Percentiles rank a stretch among this genome's conserved stretches.
Evolutionary conservation across 1,140 invertebrate genomes (phyloP).

Genomic region (Zaprionus inermis): DNA sequence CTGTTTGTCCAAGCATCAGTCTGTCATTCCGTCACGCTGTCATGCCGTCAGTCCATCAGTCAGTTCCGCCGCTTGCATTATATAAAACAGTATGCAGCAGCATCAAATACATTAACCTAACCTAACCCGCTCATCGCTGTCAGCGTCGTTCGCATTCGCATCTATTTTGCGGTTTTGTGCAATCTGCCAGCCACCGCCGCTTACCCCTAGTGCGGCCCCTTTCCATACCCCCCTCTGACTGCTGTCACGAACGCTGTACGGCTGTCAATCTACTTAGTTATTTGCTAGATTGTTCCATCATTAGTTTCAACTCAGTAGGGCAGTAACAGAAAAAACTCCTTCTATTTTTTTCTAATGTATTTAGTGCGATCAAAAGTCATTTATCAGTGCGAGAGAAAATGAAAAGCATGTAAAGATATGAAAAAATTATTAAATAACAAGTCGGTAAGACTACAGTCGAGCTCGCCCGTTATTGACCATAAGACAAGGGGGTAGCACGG

Average conservation of each 20-base stretch:
- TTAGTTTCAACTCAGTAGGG: not conserved
- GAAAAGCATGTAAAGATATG: not conserved
- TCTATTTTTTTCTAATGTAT: slow-evolving; percentile 5
- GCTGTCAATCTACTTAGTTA: slow-evolving; percentile 52
- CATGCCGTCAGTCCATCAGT: slow-evolving; percentile 11
- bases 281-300: slow-evolving; percentile 47
- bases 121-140: slow-evolving; percentile 66
- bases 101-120: slow-evolving; percentile 73
- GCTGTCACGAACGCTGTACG: slow-evolving; percentile 33
- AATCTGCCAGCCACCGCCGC: not conserved
- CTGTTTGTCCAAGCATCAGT: slow-evolving; percentile 7
- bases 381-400: not conserved
- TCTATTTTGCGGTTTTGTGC: slow-evolving; percentile 58
- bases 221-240: not conserved
- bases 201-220: too few species aligned
- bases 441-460: too few species aligned
- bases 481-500: too few species aligned
- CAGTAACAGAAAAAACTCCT: not conserved
- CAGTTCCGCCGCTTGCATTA: slow-evolving; percentile 17
- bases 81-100: slow-evolving; percentile 48
- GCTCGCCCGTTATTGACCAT: too few species aligned
- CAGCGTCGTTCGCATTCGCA: slow-evolving; percentile 59
- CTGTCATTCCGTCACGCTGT: slow-evolving; percentile 30
- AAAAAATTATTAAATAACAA: not conserved
- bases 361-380: not conserved